Percentiles rank a stretch among this genome's conserved stretches.
Conservation (phyloP, 2,113 vertebrate species). For the Cacatua alba region DNA sequence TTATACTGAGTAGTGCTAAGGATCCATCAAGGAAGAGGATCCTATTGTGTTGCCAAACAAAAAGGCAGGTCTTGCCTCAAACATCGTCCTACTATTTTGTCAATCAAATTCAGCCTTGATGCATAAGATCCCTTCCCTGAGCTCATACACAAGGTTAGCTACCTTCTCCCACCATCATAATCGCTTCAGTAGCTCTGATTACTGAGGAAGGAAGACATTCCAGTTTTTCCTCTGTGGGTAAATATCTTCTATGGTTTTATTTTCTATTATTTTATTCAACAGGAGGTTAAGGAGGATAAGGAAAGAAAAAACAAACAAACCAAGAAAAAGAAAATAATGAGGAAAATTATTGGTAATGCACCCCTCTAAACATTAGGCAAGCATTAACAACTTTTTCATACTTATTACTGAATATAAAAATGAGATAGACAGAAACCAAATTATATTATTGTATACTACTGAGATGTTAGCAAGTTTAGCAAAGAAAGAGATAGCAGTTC, state of each 20-base stretch:
- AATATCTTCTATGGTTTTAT: background rate
- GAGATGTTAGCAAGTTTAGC: background rate
- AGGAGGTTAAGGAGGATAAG: background rate
- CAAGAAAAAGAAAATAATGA: background rate
- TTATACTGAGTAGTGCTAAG: background rate
- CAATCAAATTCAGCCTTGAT: background rate
- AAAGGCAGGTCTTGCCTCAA: slow-evolving; percentile 4
- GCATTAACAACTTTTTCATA: background rate
- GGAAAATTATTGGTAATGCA: background rate
- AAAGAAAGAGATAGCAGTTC: background rate
- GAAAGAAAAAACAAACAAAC: background rate
- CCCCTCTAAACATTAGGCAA: background rate
- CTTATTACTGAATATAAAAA: background rate
- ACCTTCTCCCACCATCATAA: background rate
- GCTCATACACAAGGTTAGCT: background rate
- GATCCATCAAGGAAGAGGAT: slow-evolving; percentile 6
- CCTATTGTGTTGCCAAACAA: slow-evolving; percentile 6
- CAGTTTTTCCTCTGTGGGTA: background rate
- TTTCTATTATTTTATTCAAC: background rate
- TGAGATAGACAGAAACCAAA: background rate
- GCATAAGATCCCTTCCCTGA: background rate
- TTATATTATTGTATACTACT: background rate
- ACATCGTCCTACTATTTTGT: background rate
- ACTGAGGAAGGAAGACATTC: background rate
- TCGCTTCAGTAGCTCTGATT: background rate